These are phyloP conservation scores for Porites divaricata DNA, from an alignment of 92 coral and sea anemone genomes.

Conservation along the genomic window DNA sequence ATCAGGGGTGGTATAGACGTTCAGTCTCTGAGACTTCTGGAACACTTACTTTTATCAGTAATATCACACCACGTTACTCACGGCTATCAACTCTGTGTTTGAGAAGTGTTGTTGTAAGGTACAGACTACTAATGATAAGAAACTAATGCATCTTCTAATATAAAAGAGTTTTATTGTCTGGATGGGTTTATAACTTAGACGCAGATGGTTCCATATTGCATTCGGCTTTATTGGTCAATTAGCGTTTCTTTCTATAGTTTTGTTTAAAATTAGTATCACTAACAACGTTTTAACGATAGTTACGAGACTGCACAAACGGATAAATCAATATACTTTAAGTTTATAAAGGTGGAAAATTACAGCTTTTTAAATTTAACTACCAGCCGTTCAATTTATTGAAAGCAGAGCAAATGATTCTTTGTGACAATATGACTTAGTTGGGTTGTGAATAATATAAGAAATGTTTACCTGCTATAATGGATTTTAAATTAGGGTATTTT, in stretches of 20 bases:
- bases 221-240: background rate
- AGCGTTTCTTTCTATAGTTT: constrained; percentile 20
- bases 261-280: background rate
- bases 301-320: background rate
- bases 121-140: background rate
- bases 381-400: background rate
- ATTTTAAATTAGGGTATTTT: background rate
- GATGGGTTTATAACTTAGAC: background rate
- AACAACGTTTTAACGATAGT: background rate
- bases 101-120: background rate
- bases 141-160: background rate
- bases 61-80: background rate
- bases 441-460: background rate
- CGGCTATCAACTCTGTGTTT: background rate
- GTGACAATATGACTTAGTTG: constrained; percentile 19
- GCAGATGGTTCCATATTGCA: constrained; percentile 30
- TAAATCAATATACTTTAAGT: background rate
- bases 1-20: background rate
- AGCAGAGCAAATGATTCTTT: background rate
- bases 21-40: constrained; percentile 5
- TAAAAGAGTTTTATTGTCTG: background rate
- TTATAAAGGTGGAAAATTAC: background rate
- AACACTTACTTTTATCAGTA: background rate
- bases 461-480: constrained; percentile 22
- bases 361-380: background rate